phyloP scores from a whole-genome alignment of 2,113 vertebrate genomes.

The Thinocorus orbignyianus region DNA sequence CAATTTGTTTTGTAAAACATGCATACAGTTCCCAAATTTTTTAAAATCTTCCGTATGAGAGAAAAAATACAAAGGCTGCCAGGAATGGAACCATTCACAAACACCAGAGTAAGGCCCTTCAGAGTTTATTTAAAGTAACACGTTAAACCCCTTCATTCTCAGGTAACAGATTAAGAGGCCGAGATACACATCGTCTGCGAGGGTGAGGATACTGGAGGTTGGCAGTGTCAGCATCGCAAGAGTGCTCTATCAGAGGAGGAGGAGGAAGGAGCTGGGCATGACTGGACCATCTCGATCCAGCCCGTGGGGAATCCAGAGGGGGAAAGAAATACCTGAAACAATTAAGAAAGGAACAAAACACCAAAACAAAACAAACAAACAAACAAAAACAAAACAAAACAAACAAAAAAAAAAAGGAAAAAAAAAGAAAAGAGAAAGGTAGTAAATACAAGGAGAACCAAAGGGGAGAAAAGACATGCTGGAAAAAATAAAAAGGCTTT shows the following conservation, averaged over 20 bases:
- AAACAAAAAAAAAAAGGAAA: constrained; percentile 16
- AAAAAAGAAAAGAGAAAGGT: constrained; percentile 75
- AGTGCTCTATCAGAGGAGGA: constrained; percentile 88
- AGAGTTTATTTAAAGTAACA: constrained; percentile 30
- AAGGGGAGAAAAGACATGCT: constrained; percentile 78
- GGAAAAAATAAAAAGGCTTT: constrained; percentile 72
- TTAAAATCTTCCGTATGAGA: constrained; percentile 43
- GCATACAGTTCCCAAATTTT: constrained; percentile 20
- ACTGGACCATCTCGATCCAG: constrained; percentile 88
- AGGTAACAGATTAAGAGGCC: constrained; percentile 82
- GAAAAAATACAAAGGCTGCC: constrained; percentile 53
- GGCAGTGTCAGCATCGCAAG: constrained; percentile 85
- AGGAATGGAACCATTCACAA: constrained; percentile 68
- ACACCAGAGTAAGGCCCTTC: constrained; percentile 63
- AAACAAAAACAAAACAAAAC: constrained; percentile 40
- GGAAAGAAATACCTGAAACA: constrained; percentile 96
- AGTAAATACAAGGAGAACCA: constrained; percentile 81
- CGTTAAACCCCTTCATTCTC: constrained; percentile 82
- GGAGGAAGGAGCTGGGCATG: constrained; percentile 90
- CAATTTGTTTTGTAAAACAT: constrained; percentile 44
- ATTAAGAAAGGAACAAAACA: constrained; percentile 80
- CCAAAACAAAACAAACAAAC: constrained; percentile 64
- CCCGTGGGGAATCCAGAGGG: constrained; percentile 89
- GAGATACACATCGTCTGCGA: constrained; percentile 79
- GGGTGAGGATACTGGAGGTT: constrained; percentile 82